Evolutionary conservation across 1,140 invertebrate species (phyloP).

Genomic region (Brevipalpus yothersi): DNA sequence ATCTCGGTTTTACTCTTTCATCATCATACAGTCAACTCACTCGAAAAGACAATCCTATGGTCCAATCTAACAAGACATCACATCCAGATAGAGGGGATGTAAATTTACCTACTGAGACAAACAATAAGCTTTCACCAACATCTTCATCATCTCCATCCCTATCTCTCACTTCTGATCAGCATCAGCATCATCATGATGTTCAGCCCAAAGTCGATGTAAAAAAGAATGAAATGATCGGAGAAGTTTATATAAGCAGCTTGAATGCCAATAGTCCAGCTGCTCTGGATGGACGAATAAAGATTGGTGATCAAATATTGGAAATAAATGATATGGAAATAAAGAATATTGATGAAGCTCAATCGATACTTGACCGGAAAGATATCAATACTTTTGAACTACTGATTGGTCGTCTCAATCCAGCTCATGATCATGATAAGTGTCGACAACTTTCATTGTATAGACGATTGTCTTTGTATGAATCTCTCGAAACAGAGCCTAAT

Average conservation of each 20-base stretch:
- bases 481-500: neutral
- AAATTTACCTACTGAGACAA: neutral
- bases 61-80: neutral
- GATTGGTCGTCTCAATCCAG: neutral
- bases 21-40: neutral
- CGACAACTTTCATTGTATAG: neutral
- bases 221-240: neutral
- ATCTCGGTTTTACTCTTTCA: neutral
- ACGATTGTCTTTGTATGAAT: neutral
- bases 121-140: too few species aligned
- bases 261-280: constrained; percentile 38
- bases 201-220: neutral
- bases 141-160: neutral
- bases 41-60: neutral
- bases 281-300: constrained; percentile 35
- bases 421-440: constrained; percentile 1
- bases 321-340: constrained; percentile 26
- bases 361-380: neutral
- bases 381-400: neutral
- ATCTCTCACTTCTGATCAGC: neutral
- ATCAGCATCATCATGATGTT: neutral
- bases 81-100: neutral
- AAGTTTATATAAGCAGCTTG: constrained; percentile 22
- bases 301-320: constrained; percentile 45
- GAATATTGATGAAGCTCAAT: constrained; percentile 23